phyloP scores from a whole-genome alignment of 2,797 vertebrate genomes.

The Melanogrammus aeglefinus region DNA sequence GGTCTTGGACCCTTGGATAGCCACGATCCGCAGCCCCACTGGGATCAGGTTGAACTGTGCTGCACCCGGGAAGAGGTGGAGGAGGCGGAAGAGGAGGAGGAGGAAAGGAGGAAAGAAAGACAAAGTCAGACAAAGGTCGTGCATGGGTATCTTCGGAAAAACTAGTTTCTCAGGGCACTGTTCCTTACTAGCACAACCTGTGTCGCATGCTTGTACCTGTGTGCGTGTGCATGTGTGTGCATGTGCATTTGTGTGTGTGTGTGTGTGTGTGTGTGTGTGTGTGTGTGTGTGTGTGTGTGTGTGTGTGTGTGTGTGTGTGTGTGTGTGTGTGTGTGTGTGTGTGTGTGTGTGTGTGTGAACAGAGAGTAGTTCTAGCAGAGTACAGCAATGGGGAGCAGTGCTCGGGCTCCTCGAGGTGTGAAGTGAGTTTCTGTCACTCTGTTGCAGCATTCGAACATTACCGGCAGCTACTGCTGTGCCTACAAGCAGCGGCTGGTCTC shows the following conservation, averaged over 20 bases:
- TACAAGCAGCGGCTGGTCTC: not conserved
- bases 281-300: no score
- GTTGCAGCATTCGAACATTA: not conserved
- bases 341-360: not conserved
- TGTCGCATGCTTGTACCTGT: not conserved
- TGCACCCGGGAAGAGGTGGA: slow-evolving; percentile 69
- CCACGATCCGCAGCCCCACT: slow-evolving; percentile 97
- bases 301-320: no score
- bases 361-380: not conserved
- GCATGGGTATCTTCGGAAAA: not conserved
- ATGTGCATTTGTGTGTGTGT: no score
- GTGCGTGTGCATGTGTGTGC: no score
- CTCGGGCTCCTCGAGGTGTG: not conserved
- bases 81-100: slow-evolving; percentile 28
- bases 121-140: not conserved
- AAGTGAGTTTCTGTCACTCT: slow-evolving; percentile 5
- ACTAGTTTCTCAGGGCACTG: not conserved
- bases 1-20: slow-evolving; percentile 96
- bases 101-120: slow-evolving; percentile 3
- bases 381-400: not conserved
- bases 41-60: slow-evolving; percentile 99
- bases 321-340: no score
- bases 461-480: not conserved
- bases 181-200: not conserved
- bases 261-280: no score